Base-by-base conservation (phyloP, 2,113 vertebrate species). In the Pelecanus crispus region DNA sequence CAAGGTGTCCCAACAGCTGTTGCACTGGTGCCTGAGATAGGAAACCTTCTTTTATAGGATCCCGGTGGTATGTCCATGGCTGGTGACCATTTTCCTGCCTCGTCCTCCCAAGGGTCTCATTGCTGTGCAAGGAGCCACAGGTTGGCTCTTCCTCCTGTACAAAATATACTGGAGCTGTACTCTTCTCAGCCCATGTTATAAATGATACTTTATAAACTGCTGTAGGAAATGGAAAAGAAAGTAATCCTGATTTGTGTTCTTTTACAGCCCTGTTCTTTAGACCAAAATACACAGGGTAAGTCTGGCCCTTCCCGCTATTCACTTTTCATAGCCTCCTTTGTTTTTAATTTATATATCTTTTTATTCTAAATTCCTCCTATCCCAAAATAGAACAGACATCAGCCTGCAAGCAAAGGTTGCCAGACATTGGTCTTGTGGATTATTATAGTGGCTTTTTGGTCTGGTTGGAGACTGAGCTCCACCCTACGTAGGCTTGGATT, bases 351-450 rank as follows among this genome's bases (percentile, higher is more conserved):
- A 90, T 93, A 53, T 77, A 89, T 96, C n/a, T 84, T 91, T 89
- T 92, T 81, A 94, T 79, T 96, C 81, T 93, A 66, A 91, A 94
- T 94, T 93, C 87, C 96, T 98, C 96, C 96, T 88, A 90, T 97
- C 90, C 86, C 91, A 97, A 97, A 98, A 98, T 98, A 98, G 97
- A 97, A 89, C 79, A 96, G 94, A 88, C 97, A 97, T 97, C 94
- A 97, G 92, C 88, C 96, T 98, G 94, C 86, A 97, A 98, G 97
- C 89, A 95, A 92, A 97, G 96, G 96, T 97, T 97, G 95, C 97
- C 97, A 98, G 96, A 96, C 95, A 78, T 71, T 96, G 96, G 95
- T 96, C 95, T 97, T 93, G 97, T 97, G 96, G 97, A 96, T 97
- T 97, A 95, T 96, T 97, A 95, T 96, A 97, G 97, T 97, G 96